phyloP scores from a whole-genome alignment of 1,140 invertebrate genomes.

The Ladona fulva region DNA sequence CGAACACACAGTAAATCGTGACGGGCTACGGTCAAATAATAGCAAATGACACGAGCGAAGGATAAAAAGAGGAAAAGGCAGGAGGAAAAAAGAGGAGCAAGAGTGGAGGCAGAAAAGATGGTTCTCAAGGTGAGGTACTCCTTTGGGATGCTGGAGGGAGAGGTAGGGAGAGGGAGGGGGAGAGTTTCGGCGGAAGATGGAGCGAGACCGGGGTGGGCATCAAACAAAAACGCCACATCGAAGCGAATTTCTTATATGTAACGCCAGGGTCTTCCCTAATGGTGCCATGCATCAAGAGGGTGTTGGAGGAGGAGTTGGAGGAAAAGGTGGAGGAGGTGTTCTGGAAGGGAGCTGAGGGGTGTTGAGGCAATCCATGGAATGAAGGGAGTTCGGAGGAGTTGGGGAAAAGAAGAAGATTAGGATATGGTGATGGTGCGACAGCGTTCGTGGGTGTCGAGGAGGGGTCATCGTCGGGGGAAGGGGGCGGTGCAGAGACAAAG shows the following conservation, averaged over 20 bases:
- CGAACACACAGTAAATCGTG: no score
- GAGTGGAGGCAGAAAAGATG: background rate
- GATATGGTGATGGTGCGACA: background rate
- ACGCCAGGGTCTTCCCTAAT: constrained; percentile 2
- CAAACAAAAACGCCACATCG: constrained; percentile 8
- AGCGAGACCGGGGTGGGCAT: background rate
- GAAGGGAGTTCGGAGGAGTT: no score
- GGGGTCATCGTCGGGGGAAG: background rate
- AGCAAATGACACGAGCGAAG: background rate
- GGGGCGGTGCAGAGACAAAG: background rate
- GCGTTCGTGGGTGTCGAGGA: background rate
- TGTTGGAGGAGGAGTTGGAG: background rate
- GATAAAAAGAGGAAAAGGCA: background rate
- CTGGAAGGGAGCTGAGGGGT: background rate
- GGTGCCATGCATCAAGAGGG: constrained; percentile 6
- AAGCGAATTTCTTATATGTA: constrained; percentile 10
- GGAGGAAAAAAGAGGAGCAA: background rate
- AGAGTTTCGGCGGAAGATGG: background rate
- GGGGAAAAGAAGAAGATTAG: background rate
- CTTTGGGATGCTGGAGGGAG: background rate
- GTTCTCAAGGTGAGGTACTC: background rate
- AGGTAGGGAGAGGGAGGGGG: background rate
- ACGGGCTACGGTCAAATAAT: no score
- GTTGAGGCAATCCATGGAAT: background rate
- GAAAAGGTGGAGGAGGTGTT: background rate